Percentiles rank a stretch among this genome's conserved stretches.
phyloP scores from a whole-genome alignment of 2,888 invertebrate genomes.

The Apamea sordens region DNA sequence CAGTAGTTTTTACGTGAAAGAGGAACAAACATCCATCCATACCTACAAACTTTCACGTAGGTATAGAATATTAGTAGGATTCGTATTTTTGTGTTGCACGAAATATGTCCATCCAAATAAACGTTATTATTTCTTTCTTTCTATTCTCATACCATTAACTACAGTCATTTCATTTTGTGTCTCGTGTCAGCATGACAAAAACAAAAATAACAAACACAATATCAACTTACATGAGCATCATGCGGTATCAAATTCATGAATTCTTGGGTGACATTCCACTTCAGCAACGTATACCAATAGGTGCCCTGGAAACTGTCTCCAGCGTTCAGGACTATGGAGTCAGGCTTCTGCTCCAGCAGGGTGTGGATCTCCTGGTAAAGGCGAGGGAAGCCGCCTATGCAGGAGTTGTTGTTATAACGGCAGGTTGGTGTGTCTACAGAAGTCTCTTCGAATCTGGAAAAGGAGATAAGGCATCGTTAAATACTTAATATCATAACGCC shows the following conservation, averaged over 20 bases:
- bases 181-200: neutral
- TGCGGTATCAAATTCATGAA: conserved; percentile 94
- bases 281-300: conserved; percentile 94
- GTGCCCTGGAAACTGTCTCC: conserved; percentile 97
- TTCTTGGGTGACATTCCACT: conserved; percentile 93
- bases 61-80: no score
- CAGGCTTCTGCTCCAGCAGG: conserved; percentile 85
- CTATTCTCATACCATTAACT: neutral
- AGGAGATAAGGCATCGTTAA: neutral
- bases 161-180: neutral
- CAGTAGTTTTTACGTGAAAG: no score
- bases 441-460: conserved; percentile 91
- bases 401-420: conserved; percentile 86
- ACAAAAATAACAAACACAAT: neutral
- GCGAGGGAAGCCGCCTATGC: conserved; percentile 93
- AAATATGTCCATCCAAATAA: no score
- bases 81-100: no score
- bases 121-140: no score
- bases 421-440: conserved; percentile 90
- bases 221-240: conserved; percentile 93
- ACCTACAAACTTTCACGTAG: no score
- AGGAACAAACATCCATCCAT: no score
- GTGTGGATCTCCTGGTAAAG: conserved; percentile 90
- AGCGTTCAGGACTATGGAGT: conserved; percentile 93
- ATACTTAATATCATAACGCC: neutral